Conservation (phyloP, 92 coral and sea anemone species). For the Zoanthus sociatus region DNA sequence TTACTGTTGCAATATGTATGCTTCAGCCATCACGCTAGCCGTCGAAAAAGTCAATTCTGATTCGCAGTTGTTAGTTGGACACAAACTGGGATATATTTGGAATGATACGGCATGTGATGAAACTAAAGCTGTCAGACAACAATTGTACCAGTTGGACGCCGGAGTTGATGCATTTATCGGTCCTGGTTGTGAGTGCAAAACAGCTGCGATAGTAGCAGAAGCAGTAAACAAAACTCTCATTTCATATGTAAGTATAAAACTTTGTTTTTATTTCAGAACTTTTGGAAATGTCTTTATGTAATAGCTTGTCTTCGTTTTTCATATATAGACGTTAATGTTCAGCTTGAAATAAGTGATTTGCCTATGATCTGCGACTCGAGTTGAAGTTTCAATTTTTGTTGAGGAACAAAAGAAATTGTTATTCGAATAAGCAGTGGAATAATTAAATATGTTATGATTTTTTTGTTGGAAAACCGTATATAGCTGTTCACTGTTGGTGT, state of each 20-base stretch:
- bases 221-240: conserved; percentile 10
- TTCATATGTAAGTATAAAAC: conserved; percentile 12
- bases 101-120: neutral
- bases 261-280: neutral
- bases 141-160: neutral
- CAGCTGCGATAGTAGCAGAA: conserved; percentile 2
- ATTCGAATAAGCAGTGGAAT: too few relatives aligned
- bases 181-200: conserved; percentile 4
- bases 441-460: too few relatives aligned
- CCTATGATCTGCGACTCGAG: too few relatives aligned
- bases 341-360: too few relatives aligned
- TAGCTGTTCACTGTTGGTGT: too few relatives aligned
- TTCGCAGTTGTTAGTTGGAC: conserved; percentile 2
- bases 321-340: too few relatives aligned
- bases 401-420: too few relatives aligned
- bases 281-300: neutral
- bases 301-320: neutral
- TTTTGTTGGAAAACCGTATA: too few relatives aligned
- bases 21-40: conserved; percentile 8
- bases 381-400: too few relatives aligned
- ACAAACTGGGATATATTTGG: conserved; percentile 9
- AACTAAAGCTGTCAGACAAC: neutral
- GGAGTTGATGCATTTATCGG: conserved; percentile 38
- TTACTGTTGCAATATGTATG: conserved; percentile 19
- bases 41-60: conserved; percentile 9